Base-by-base conservation (phyloP, 2,113 vertebrate species). In the Pungitius pungitius region DNA sequence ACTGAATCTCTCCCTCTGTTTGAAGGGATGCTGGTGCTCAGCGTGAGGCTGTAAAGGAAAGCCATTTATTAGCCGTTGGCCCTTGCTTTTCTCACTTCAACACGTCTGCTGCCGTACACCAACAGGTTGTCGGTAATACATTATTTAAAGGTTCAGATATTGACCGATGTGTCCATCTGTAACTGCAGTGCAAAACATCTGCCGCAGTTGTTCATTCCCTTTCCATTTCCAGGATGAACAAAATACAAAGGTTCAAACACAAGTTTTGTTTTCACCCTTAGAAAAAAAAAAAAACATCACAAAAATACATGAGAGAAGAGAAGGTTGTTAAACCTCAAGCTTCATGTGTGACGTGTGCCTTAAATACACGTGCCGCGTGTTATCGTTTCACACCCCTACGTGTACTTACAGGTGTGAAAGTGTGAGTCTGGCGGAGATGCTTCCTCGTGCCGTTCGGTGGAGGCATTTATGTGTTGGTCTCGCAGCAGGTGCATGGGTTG, bases 361-460 rank as follows among this genome's bases (percentile, higher is more conserved):
- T 70, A 33, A 76, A 54, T 64, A 20, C 82, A 73, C 52, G 26
- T 12, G 55, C 59, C 76, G n/a, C 43, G 35, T 83, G 39, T 56
- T 68, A 22, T 65, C 7, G 69, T 26, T 27, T 58, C 56, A 30
- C 67, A 24, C 39, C 58, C 68, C 49, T 15, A 1, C 30, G 35
- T 40, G 47, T 49, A 27, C 24, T 9, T 54, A 22, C 24, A n/a
- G 37, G 37, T 78, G 40, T 73, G 51, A 79, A 80, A 33, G 45
- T 81, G 62, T 45, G 37, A 69, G 42, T 72, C 60, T 69, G 12
- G 3, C 69, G 67, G 49, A n/a, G 56, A 61, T 35, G 81, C 67
- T 62, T 52, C 77, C 57, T 81, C n/a, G 0, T 63, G 65, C 68
- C 72, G 51, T 85, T 85, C 80, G 85, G 84, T 72, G 71, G 69